Conservation (phyloP, 2,797 vertebrate species). For the Allobates femoralis region DNA sequence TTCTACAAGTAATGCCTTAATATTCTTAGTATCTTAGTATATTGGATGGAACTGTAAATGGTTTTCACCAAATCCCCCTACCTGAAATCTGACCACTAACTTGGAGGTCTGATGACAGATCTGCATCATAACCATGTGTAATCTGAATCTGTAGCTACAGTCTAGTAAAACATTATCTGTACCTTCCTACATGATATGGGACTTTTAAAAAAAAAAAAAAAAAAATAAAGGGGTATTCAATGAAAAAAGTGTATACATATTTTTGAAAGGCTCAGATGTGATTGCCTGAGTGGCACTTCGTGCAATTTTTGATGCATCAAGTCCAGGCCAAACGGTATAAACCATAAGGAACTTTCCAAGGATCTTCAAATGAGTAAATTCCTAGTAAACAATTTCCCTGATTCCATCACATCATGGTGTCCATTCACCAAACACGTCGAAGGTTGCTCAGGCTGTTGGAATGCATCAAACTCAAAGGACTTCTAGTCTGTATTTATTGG, state of each 20-base stretch:
- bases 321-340: too few relatives aligned
- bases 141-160: not conserved
- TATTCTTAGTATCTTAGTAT: not conserved
- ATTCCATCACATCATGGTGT: not conserved
- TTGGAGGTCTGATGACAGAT: not conserved
- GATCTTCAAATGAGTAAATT: not conserved
- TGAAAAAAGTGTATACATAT: too few relatives aligned
- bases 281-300: too few relatives aligned
- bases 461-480: not conserved
- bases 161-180: not conserved
- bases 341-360: too few relatives aligned
- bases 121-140: not conserved
- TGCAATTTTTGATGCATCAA: too few relatives aligned
- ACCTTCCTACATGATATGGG: not conserved
- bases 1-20: not conserved
- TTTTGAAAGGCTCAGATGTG: too few relatives aligned
- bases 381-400: not conserved
- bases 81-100: not conserved
- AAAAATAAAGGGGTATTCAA: too few relatives aligned
- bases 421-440: not conserved
- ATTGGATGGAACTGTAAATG: not conserved
- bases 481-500: not conserved
- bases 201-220: too few relatives aligned
- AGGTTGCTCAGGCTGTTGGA: not conserved
- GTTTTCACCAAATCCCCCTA: not conserved